Base-by-base conservation (phyloP, 92 coral and sea anemone genomes). In the Zoanthus gigantus region DNA sequence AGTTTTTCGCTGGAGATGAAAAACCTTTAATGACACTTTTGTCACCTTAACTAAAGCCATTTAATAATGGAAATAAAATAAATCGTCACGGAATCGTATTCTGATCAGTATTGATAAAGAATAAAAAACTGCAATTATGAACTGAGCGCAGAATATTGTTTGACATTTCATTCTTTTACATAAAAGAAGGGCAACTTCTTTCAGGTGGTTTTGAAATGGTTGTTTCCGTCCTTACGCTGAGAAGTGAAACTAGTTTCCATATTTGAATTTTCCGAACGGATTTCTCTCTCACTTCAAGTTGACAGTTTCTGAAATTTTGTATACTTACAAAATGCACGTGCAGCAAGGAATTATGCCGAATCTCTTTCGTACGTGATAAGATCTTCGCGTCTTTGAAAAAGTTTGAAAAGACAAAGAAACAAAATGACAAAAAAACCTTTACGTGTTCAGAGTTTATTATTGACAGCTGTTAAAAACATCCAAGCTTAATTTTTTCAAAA, bases 21-120 rank as follows among this genome's bases (percentile, higher is more conserved):
- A 78, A 57, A 78, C 31, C 15, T 32, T 50, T 73, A 78, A 48
- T 78, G 83, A 31, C 66, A 34, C 15, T 45, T 54, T 54, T 78
- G 83, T 54, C 83, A 78, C 29, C 17, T 60, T 78, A 78, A 23
- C 66, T 31, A 47, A 60, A 78, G 9, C 57, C 30, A 46, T 57
- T 78, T 65, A 81, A 81, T 67, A 9, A 15, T n/a, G 23, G 85
- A 61, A 65, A 45, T 63, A 45, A 37, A 79, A 46, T 44, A 50
- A 63, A 63, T 63, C 69, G 69, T 81, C 85, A 81, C 85, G 85
- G 75, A 81, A 81, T 28, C 58, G 44, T 48, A 30, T 81, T 23
- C 46, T 23, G 23, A 79, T 10, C 58, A 44, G 56, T 63, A 66
- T 66, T 47, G 17, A 31, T 5, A n/a, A 65, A 16, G 54, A n/a